A percentile compares a stretch with the other conserved stretches of the same genome.
Conservation (phyloP, 2,888 invertebrate genomes). For the Trichopoda pennipes region DNA sequence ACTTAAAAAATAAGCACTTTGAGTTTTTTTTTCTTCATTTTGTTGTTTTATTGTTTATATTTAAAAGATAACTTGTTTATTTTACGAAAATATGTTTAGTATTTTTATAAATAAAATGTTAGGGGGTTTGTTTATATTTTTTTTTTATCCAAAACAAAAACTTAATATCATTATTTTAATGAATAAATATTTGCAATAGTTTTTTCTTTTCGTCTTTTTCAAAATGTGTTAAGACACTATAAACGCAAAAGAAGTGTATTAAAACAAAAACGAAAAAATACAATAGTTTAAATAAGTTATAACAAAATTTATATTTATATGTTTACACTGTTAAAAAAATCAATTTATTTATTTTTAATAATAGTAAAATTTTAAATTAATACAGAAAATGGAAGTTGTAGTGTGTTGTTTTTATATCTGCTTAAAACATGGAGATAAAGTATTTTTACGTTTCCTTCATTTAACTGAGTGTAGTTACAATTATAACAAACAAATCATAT, state of each 20-base stretch:
- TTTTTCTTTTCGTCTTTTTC: slow-evolving; percentile 1
- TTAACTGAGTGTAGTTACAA: slow-evolving; percentile 64
- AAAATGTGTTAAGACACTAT: slow-evolving; percentile 42
- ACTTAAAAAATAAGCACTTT: slow-evolving; percentile 48
- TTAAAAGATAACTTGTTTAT: slow-evolving; percentile 59
- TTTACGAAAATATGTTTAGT: slow-evolving; percentile 64
- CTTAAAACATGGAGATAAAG: slow-evolving; percentile 39
- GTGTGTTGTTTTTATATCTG: slow-evolving; percentile 37
- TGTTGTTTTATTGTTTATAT: slow-evolving; percentile 57
- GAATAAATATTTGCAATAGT: slow-evolving; percentile 11
- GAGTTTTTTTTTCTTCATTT: slow-evolving; percentile 41
- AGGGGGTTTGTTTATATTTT: slow-evolving; percentile 24
- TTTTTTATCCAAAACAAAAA: slow-evolving; percentile 38
- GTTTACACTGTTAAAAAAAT: slow-evolving; percentile 33
- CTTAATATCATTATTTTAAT: slow-evolving; percentile 19
- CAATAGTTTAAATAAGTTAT: slow-evolving; percentile 57
- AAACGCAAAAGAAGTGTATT: slow-evolving; percentile 9
- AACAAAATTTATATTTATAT: slow-evolving; percentile 60
- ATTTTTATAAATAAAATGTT: slow-evolving; percentile 57
- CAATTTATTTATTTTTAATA: slow-evolving; percentile 38
- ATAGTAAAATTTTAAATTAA: slow-evolving; percentile 51
- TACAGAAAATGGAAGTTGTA: slow-evolving; percentile 60
- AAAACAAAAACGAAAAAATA: slow-evolving; percentile 36
- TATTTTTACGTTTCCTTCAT: slow-evolving; percentile 14
- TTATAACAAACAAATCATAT: slow-evolving; percentile 56